phyloP scores from a whole-genome alignment of 2,113 vertebrate genomes.

The Ondatra zibethicus region DNA sequence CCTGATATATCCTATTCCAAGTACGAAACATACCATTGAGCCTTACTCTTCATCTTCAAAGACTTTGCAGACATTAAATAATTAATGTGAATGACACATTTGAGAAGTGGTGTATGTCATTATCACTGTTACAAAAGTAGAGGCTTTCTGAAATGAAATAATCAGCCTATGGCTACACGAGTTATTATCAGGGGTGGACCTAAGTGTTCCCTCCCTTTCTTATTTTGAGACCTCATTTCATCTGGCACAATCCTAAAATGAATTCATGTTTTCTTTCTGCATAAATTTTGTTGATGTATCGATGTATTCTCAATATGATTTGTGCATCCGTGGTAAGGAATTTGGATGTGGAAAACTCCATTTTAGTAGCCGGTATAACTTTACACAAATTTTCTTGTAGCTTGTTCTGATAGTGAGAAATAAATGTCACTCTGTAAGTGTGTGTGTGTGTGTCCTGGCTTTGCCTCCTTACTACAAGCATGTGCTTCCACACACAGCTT shows the following conservation, averaged over 20 bases:
- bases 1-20: background rate
- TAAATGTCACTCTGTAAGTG: background rate
- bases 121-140: constrained; percentile 28
- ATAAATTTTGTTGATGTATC: constrained; percentile 4
- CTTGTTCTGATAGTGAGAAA: background rate
- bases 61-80: constrained; percentile 71
- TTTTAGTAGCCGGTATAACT: background rate
- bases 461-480: background rate
- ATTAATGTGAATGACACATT: constrained; percentile 65
- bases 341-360: background rate
- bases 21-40: background rate
- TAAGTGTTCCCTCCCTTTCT: background rate
- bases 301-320: background rate
- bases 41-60: constrained; percentile 64
- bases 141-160: constrained; percentile 57
- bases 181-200: constrained; percentile 28
- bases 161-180: background rate
- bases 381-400: background rate
- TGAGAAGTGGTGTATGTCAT: constrained; percentile 46
- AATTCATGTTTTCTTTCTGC: background rate
- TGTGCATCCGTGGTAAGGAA: background rate
- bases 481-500: background rate
- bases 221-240: background rate
- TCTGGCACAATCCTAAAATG: background rate
- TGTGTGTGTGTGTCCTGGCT: background rate